Percentiles rank a stretch among this genome's conserved stretches.
These are phyloP conservation scores for Gorsachius goisagi DNA, from an alignment of 2,113 vertebrate species.

Conservation along the genomic window DNA sequence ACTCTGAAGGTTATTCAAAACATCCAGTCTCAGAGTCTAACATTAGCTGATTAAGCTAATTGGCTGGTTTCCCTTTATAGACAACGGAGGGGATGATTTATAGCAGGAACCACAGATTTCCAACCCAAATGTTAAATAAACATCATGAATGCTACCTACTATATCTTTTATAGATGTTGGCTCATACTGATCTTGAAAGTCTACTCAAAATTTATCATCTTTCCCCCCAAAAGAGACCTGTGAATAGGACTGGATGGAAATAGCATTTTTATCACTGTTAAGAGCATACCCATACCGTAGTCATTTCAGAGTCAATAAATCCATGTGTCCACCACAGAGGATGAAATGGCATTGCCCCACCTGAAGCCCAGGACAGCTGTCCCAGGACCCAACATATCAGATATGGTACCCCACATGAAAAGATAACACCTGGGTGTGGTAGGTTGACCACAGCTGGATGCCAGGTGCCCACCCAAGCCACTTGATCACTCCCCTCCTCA, in stretches of 20 bases:
- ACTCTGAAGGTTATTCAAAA: neutral
- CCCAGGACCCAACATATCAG: neutral
- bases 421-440: neutral
- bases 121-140: neutral
- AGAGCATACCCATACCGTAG: neutral
- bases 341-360: neutral
- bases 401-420: neutral
- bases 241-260: neutral
- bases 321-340: neutral
- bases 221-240: rapidly evolving
- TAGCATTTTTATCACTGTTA: neutral
- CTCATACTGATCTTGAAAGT: neutral
- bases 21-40: neutral
- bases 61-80: neutral
- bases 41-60: neutral
- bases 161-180: neutral
- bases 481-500: neutral
- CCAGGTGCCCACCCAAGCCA: neutral
- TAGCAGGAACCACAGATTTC: neutral
- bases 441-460: neutral
- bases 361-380: neutral
- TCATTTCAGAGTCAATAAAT: neutral
- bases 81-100: neutral
- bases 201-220: neutral
- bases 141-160: neutral